These are phyloP conservation scores for Psylliodes chrysocephalus DNA, from an alignment of 2,888 invertebrate genomes.

Conservation along the genomic window DNA sequence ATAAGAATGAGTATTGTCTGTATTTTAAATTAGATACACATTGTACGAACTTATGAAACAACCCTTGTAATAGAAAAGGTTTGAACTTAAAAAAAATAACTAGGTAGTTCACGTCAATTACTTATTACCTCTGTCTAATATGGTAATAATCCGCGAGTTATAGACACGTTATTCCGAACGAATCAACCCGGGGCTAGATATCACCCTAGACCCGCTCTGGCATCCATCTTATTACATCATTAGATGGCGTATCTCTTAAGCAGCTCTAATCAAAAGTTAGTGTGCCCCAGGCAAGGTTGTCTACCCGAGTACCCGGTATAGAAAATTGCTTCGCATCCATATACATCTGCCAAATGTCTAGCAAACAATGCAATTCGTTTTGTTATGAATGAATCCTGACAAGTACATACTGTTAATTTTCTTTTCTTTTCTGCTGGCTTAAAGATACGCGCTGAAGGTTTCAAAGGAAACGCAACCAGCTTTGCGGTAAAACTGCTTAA, in stretches of 20 bases:
- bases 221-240: constrained; percentile 22
- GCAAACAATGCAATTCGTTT: constrained; percentile 2
- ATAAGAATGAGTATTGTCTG: no score
- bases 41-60: no score
- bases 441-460: no score
- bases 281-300: constrained; percentile 25
- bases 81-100: no score
- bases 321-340: constrained; percentile 13
- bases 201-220: constrained; percentile 16
- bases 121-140: not conserved
- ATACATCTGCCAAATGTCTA: constrained; percentile 17
- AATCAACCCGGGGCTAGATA: constrained; percentile 6
- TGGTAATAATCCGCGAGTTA: not conserved
- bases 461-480: no score
- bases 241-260: constrained; percentile 10
- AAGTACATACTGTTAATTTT: constrained; percentile 9
- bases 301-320: constrained; percentile 21
- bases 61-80: no score
- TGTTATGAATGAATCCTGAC: not conserved
- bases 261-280: constrained; percentile 16
- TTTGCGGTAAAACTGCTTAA: no score
- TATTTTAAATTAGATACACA: no score
- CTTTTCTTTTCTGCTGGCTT: not conserved
- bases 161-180: not conserved
- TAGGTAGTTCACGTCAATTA: no score